Conservation (phyloP, 2,888 invertebrate species). For the Dichetophora obliterata region DNA sequence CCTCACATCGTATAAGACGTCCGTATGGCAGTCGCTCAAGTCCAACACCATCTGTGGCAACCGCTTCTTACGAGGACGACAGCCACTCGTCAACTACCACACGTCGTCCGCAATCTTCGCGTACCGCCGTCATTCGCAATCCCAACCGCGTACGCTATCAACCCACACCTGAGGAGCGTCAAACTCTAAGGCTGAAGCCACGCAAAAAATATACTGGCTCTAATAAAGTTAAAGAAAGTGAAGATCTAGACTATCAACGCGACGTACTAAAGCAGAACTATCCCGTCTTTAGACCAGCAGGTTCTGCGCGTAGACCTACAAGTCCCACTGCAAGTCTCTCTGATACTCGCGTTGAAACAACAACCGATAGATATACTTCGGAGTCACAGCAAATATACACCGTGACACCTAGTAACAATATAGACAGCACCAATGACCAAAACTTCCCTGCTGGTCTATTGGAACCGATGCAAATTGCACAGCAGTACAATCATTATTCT, state of each 20-base stretch:
- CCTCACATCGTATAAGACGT: constrained; percentile 67
- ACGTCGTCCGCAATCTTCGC: constrained; percentile 57
- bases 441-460: constrained; percentile 60
- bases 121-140: constrained; percentile 65
- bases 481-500: constrained; percentile 66
- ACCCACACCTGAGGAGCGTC: constrained; percentile 67
- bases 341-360: constrained; percentile 54
- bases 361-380: constrained; percentile 61
- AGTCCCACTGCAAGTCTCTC: constrained; percentile 64
- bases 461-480: constrained; percentile 69
- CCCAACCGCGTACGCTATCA: constrained; percentile 69
- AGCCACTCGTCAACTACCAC: constrained; percentile 50
- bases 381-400: constrained; percentile 66
- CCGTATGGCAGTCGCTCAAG: constrained; percentile 63
- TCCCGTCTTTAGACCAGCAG: constrained; percentile 72
- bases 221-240: constrained; percentile 58
- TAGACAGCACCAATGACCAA: constrained; percentile 45
- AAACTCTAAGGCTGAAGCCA: constrained; percentile 61
- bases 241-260: constrained; percentile 74
- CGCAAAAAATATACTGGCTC: constrained; percentile 58
- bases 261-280: constrained; percentile 77
- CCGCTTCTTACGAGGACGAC: constrained; percentile 44
- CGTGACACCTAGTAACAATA: constrained; percentile 63
- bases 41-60: constrained; percentile 38
- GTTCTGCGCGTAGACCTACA: constrained; percentile 56